phyloP scores from a whole-genome alignment of 2,888 invertebrate species.

The Spicauda simplicius region DNA sequence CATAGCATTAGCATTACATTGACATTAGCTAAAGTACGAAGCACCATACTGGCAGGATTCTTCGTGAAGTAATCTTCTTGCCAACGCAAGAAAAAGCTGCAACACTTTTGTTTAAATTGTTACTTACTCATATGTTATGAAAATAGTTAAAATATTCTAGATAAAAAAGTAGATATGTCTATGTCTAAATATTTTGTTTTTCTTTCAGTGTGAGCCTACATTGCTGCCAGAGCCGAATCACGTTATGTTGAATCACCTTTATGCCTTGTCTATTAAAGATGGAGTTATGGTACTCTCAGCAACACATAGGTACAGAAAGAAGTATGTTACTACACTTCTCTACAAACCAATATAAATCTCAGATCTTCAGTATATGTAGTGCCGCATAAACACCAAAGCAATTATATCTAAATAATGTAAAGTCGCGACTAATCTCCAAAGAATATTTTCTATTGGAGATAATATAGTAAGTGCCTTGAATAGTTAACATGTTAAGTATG shows the following conservation, averaged over 20 bases:
- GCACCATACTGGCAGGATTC: too few species aligned
- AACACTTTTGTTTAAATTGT: too few species aligned
- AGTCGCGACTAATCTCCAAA: not conserved
- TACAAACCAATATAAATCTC: constrained; percentile 97
- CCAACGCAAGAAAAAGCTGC: too few species aligned
- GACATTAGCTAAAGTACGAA: too few species aligned
- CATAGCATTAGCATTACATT: too few species aligned
- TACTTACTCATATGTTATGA: too few species aligned
- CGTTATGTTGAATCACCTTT: constrained; percentile 99
- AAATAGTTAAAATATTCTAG: too few species aligned
- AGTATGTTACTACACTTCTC: constrained; percentile 99
- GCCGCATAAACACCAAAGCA: constrained; percentile 12
- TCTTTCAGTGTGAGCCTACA: constrained; percentile 97
- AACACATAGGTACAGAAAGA: constrained; percentile 99
- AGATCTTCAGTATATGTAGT: constrained; percentile 20
- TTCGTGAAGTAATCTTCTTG: too few species aligned
- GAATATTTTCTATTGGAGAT: constrained; percentile 3
- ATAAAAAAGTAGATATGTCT: too few species aligned
- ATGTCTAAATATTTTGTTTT: constrained; percentile 20
- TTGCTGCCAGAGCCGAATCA: constrained; percentile 99
- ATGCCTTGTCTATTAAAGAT: constrained; percentile 99
- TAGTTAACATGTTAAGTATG: not conserved
- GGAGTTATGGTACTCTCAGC: constrained; percentile 99
- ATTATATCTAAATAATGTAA: constrained; percentile 1
- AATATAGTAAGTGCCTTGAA: constrained; percentile 5